phyloP scores from a whole-genome alignment of 2,113 vertebrate species.

The Erythrocercus mccallii region DNA sequence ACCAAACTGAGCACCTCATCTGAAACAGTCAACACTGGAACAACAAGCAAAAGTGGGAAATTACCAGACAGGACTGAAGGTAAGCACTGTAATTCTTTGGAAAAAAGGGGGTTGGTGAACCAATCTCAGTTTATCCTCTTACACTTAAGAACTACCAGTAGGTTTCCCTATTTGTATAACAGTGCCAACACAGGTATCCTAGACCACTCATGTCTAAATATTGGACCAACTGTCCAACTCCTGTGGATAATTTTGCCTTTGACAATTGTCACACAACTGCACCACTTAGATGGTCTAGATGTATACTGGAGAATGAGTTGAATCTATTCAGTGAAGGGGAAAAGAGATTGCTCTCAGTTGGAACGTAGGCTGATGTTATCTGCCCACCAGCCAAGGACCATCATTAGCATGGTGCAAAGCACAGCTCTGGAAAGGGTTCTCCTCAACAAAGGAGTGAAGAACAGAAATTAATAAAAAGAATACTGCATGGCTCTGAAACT shows the following conservation, averaged over 20 bases:
- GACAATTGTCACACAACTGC: not conserved
- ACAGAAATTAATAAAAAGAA: not conserved
- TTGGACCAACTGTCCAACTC: not conserved
- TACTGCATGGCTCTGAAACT: not conserved
- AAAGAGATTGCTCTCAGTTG: not conserved
- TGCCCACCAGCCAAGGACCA: not conserved
- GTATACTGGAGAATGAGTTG: not conserved
- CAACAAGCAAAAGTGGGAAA: conserved; percentile 77
- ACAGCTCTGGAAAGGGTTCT: not conserved
- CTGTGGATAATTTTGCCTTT: not conserved
- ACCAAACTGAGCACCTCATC: conserved; percentile 95
- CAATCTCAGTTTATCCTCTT: not conserved
- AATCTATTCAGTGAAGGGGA: not conserved
- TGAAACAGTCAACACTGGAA: conserved; percentile 83
- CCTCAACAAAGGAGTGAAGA: not conserved
- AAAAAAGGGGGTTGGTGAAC: not conserved
- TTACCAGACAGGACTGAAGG: conserved; percentile 78
- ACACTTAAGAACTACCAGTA: not conserved
- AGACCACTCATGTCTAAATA: not conserved
- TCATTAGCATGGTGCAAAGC: not conserved
- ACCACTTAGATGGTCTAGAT: not conserved
- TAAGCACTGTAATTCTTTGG: conserved; percentile 4
- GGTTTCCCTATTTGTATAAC: not conserved
- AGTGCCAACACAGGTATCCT: not conserved
- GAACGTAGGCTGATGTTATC: not conserved